These are phyloP conservation scores for Loriculus beryllinus DNA, from an alignment of 2,797 vertebrate genomes.

Conservation along the genomic window DNA sequence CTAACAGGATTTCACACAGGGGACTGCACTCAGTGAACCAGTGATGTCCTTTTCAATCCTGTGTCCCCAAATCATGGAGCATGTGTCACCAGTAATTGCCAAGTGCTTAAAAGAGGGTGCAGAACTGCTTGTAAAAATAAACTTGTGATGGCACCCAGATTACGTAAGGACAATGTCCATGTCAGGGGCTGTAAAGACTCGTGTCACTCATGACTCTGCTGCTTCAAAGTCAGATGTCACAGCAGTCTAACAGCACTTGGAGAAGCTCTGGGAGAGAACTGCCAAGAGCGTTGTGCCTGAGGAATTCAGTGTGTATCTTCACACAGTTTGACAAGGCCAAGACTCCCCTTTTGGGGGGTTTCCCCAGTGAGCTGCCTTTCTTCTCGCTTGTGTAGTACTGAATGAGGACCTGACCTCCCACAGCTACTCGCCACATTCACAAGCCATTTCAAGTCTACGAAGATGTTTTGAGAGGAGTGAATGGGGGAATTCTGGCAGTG, in stretches of 20 bases:
- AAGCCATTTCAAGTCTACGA: not conserved
- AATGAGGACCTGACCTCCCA: not conserved
- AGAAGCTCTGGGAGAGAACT: not conserved
- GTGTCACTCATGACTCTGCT: constrained; percentile 37
- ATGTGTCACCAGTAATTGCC: constrained; percentile 16
- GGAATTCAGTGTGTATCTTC: not conserved
- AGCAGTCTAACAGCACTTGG: not conserved
- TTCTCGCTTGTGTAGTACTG: not conserved
- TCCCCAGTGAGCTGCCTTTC: not conserved
- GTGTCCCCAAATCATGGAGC: not conserved
- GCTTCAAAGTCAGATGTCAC: not conserved
- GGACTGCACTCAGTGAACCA: not conserved
- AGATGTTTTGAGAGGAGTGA: not conserved
- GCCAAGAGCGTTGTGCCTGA: not conserved
- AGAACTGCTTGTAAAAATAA: constrained; percentile 32
- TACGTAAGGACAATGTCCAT: not conserved
- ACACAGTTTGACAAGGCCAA: not conserved
- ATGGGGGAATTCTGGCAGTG: not conserved
- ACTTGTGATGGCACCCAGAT: constrained; percentile 4
- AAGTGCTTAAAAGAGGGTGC: constrained; percentile 1
- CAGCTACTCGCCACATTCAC: not conserved
- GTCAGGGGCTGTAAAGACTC: constrained; percentile 32
- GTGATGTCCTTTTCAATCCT: not conserved
- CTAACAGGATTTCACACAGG: not conserved
- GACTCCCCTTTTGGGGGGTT: not conserved